Percentiles rank a stretch among this genome's conserved stretches.
Evolutionary conservation across 2,888 invertebrate genomes (phyloP).

Genomic region (Anorthoa munda): DNA sequence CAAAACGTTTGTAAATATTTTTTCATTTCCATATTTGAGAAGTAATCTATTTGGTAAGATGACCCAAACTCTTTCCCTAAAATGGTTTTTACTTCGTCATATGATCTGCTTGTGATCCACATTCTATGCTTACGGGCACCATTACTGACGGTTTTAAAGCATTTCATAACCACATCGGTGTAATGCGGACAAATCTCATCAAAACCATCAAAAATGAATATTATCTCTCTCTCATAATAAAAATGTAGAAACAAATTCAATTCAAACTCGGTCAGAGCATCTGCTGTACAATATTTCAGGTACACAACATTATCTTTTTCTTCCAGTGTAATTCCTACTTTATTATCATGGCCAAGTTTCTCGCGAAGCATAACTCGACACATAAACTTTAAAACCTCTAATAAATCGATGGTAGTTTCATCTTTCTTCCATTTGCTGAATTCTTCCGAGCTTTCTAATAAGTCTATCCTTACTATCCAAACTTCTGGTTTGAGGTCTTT

Average conservation of each 20-base stretch:
- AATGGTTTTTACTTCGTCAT: constrained; percentile 36
- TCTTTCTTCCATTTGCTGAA: constrained; percentile 41
- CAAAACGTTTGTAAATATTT: constrained; percentile 47
- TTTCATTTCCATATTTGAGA: constrained; percentile 30
- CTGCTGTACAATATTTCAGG: constrained; percentile 20
- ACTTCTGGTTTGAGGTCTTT: constrained; percentile 34
- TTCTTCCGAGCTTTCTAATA: constrained; percentile 37
- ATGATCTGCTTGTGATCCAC: constrained; percentile 61
- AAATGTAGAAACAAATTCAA: constrained; percentile 50
- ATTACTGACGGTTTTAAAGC: constrained; percentile 20
- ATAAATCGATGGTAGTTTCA: not conserved
- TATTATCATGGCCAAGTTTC: constrained; percentile 2
- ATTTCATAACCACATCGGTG: constrained; percentile 32
- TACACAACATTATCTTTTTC: constrained; percentile 10
- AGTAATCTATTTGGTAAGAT: constrained; percentile 33
- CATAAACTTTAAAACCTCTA: constrained; percentile 33
- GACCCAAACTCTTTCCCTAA: constrained; percentile 46
- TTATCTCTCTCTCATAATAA: constrained; percentile 32
- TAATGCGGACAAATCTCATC: constrained; percentile 65
- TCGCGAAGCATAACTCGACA: constrained; percentile 19
- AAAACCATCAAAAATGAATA: constrained; percentile 63
- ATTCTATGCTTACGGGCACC: constrained; percentile 21
- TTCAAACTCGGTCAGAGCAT: constrained; percentile 24
- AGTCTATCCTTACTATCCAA: constrained; percentile 58
- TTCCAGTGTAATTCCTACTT: not conserved